Evolutionary conservation across 2,888 invertebrate species (phyloP).

Genomic region (Drosophila phalerata): DNA sequence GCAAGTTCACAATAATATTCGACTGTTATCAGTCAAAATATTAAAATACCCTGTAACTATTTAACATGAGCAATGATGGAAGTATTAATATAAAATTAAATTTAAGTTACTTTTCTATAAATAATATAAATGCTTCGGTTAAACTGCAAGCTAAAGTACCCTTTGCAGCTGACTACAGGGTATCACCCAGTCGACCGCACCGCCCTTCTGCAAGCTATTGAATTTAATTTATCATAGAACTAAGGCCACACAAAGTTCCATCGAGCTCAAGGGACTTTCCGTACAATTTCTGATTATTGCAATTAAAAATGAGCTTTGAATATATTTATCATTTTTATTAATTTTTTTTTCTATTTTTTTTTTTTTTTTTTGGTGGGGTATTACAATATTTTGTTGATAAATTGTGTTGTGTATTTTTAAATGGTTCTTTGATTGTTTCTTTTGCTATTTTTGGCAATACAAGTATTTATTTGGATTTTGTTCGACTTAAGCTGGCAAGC

Average conservation of each 20-base stretch:
- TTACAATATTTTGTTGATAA: slow-evolving; percentile 33
- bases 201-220: slow-evolving; percentile 19
- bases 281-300: slow-evolving; percentile 70
- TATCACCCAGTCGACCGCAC: neutral
- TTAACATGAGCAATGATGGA: neutral
- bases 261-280: slow-evolving; percentile 58
- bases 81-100: neutral
- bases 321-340: slow-evolving; percentile 18
- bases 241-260: slow-evolving; percentile 53
- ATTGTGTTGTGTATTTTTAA: slow-evolving; percentile 22
- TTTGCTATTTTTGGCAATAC: slow-evolving; percentile 56
- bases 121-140: neutral
- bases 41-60: slow-evolving; percentile 25
- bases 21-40: slow-evolving; percentile 24
- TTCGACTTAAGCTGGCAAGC: slow-evolving; percentile 40
- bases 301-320: slow-evolving; percentile 65
- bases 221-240: slow-evolving; percentile 65
- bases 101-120: neutral
- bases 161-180: neutral
- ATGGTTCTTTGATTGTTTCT: slow-evolving; percentile 17
- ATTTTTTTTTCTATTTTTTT: slow-evolving; percentile 5
- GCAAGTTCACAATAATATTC: slow-evolving; percentile 26
- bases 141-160: neutral
- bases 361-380: slow-evolving; percentile 3
- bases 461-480: slow-evolving; percentile 27